Evolutionary conservation across 2,888 invertebrate genomes (phyloP).

Genomic region (Ganaspis brasiliensis): DNA sequence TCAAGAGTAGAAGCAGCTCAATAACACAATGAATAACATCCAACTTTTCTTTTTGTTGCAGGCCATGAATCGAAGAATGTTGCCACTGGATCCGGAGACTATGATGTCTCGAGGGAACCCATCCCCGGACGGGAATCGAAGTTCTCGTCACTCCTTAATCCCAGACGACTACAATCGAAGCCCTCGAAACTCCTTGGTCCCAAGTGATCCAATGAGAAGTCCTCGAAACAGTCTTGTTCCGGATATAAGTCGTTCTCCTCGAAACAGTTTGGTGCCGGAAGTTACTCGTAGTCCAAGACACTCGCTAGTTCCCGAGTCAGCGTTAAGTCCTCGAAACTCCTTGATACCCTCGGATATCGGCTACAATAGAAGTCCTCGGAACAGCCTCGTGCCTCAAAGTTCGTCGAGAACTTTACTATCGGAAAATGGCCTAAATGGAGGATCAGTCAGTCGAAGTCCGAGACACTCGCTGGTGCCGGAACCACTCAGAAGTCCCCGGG

Average conservation of each 20-base stretch:
- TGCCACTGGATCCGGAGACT: slow-evolving; percentile 83
- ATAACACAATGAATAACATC: neutral
- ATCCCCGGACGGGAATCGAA: slow-evolving; percentile 78
- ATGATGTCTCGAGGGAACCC: slow-evolving; percentile 83
- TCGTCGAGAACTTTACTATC: slow-evolving; percentile 67
- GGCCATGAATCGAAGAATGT: slow-evolving; percentile 81
- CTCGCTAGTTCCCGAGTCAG: slow-evolving; percentile 83
- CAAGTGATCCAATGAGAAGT: slow-evolving; percentile 81
- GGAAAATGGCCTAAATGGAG: slow-evolving; percentile 81
- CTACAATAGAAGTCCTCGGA: slow-evolving; percentile 82
- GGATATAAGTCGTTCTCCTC: slow-evolving; percentile 82
- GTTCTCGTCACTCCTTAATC: slow-evolving; percentile 85
- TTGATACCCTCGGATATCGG: slow-evolving; percentile 83
- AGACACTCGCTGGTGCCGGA: slow-evolving; percentile 85
- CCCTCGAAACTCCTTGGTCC: slow-evolving; percentile 84
- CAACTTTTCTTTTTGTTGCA: slow-evolving; percentile 50
- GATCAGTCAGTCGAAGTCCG: slow-evolving; percentile 84
- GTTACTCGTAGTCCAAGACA: slow-evolving; percentile 84
- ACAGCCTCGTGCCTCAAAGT: slow-evolving; percentile 82
- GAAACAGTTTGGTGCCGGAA: slow-evolving; percentile 83
- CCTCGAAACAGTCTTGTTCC: slow-evolving; percentile 85
- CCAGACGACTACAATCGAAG: slow-evolving; percentile 83
- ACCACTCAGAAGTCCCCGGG: slow-evolving; percentile 82
- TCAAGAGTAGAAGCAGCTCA: neutral
- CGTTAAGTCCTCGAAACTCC: slow-evolving; percentile 84